These are phyloP conservation scores for Polydrusus tereticollis DNA, from an alignment of 2,888 invertebrate species.

Conservation along the genomic window DNA sequence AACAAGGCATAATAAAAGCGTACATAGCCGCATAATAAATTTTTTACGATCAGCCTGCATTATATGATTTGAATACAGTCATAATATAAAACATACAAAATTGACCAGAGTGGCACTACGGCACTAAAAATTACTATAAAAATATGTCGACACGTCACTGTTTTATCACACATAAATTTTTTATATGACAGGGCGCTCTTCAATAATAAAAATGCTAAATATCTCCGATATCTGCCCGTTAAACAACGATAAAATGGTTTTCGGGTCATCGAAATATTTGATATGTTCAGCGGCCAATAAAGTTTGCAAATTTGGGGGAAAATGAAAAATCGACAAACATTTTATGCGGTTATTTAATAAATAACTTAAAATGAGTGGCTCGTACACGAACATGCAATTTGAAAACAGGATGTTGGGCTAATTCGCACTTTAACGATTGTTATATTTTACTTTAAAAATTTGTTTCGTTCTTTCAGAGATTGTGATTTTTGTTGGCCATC, in stretches of 20 bases:
- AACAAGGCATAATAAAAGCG: too few relatives aligned
- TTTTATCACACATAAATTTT: conserved; percentile 6
- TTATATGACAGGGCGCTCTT: background rate
- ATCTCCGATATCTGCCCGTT: background rate
- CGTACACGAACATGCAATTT: too few relatives aligned
- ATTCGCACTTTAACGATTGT: too few relatives aligned
- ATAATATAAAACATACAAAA: conserved; percentile 16
- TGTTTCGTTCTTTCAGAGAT: too few relatives aligned
- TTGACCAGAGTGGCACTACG: background rate
- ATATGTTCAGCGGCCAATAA: background rate
- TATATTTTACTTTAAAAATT: too few relatives aligned
- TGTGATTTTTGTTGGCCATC: too few relatives aligned
- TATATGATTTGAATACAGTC: conserved; percentile 33
- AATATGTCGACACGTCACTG: background rate
- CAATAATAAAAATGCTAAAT: conserved; percentile 7
- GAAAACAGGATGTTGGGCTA: too few relatives aligned
- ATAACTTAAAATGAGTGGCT: background rate
- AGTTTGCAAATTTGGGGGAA: conserved; percentile 38
- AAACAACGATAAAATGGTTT: background rate
- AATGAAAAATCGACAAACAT: background rate
- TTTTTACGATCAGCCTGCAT: too few relatives aligned
- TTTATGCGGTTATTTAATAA: background rate
- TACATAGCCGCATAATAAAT: background rate
- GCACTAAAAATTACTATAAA: conserved; percentile 2
- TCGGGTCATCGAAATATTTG: background rate